Conservation (phyloP, 2,888 invertebrate genomes). For the Lissocephala sabroskyi region DNA sequence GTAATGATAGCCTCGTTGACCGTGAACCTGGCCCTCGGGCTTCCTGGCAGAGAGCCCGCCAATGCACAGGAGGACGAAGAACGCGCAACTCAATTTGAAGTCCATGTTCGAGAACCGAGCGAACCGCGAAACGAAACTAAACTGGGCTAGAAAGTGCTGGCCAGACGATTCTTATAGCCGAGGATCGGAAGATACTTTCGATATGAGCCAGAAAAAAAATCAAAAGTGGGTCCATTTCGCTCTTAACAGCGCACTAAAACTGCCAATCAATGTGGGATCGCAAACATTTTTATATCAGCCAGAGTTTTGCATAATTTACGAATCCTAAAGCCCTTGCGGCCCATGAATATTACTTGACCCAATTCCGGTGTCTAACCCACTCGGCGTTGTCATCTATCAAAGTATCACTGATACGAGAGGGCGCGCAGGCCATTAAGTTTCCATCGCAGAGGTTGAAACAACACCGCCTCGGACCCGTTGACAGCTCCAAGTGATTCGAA, state of each 20-base stretch:
- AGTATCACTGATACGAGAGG: too few relatives aligned
- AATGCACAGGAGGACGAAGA: slow-evolving; percentile 17
- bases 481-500: too few relatives aligned
- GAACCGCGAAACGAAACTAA: slow-evolving; percentile 26
- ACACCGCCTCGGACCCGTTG: too few relatives aligned
- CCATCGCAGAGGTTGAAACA: too few relatives aligned
- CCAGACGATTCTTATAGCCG: slow-evolving; percentile 58
- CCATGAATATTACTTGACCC: not conserved
- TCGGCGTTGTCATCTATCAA: too few relatives aligned
- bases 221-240: slow-evolving; percentile 13
- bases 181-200: slow-evolving; percentile 1
- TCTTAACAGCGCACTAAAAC: slow-evolving; percentile 32
- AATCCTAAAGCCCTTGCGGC: not conserved
- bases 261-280: slow-evolving; percentile 39
- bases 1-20: slow-evolving; percentile 34
- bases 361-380: too few relatives aligned
- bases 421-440: too few relatives aligned
- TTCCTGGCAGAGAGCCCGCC: slow-evolving; percentile 21
- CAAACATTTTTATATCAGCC: not conserved
- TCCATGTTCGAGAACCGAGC: slow-evolving; percentile 39
- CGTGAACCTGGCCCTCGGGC: slow-evolving; percentile 24
- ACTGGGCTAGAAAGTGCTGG: slow-evolving; percentile 43
- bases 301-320: slow-evolving; percentile 36
- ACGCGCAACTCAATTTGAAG: too few relatives aligned
- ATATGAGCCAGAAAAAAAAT: slow-evolving; percentile 4